phyloP scores from a whole-genome alignment of 2,888 invertebrate genomes.

The Yponomeuta cagnagella region DNA sequence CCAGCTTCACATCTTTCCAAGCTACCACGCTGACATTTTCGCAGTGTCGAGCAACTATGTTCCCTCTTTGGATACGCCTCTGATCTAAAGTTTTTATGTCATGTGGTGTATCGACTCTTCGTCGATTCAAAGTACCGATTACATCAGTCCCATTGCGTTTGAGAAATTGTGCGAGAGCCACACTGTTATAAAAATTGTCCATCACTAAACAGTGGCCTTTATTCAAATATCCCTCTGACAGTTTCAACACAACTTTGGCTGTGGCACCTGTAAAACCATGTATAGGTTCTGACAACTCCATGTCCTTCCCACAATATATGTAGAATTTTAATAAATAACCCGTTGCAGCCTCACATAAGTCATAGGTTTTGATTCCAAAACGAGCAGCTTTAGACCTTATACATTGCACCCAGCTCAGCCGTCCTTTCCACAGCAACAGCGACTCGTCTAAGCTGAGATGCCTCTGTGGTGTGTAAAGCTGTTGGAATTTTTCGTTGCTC shows the following conservation, averaged over 20 bases:
- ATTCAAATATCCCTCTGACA: conserved; percentile 19
- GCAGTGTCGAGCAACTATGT: conserved; percentile 12
- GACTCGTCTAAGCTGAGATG: conserved; percentile 27
- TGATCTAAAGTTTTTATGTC: conserved; percentile 4
- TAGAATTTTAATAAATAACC: conserved; percentile 20
- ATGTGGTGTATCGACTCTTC: conserved; percentile 15
- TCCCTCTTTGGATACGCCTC: not conserved
- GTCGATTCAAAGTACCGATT: conserved; percentile 19
- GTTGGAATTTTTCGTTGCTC: conserved; percentile 18
- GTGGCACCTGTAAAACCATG: conserved; percentile 18
- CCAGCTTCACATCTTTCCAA: conserved; percentile 14
- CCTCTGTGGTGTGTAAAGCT: conserved; percentile 14
- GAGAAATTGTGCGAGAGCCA: conserved; percentile 19
- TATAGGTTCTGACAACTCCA: not conserved
- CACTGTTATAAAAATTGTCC: conserved; percentile 24
- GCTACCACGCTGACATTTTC: conserved; percentile 11
- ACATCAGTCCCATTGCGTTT: conserved; percentile 20
- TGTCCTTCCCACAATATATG: conserved; percentile 21
- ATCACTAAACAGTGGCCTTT: conserved; percentile 21
- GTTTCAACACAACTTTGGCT: conserved; percentile 22
- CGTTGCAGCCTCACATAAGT: conserved; percentile 28
- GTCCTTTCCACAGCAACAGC: conserved; percentile 28
- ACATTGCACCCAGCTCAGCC: conserved; percentile 29
- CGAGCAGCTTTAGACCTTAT: conserved; percentile 31
- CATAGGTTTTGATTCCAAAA: conserved; percentile 30